Evolutionary conservation across 2,113 vertebrate genomes (phyloP).

Genomic region (Xenopus borealis): DNA sequence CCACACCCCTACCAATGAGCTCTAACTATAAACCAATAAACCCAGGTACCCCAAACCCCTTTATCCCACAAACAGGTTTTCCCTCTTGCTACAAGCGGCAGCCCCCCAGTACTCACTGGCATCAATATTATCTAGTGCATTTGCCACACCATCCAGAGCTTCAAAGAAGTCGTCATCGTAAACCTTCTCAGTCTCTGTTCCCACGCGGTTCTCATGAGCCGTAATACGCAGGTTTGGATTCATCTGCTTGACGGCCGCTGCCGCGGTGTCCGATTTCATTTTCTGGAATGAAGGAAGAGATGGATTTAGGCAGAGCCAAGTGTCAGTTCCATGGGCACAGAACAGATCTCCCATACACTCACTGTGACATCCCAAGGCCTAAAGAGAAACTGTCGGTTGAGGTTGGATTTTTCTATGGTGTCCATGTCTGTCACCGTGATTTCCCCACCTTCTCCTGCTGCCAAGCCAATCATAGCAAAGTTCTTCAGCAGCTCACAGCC

Average conservation of each 20-base stretch:
- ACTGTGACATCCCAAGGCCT: constrained; percentile 90
- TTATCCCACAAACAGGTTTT: not conserved
- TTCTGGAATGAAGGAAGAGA: constrained; percentile 61
- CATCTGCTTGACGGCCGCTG: constrained; percentile 87
- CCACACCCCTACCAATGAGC: no score
- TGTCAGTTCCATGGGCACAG: not conserved
- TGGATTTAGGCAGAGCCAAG: no score
- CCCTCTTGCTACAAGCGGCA: not conserved
- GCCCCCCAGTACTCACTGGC: constrained; percentile 74
- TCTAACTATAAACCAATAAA: no score
- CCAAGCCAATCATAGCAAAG: constrained; percentile 92
- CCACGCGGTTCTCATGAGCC: constrained; percentile 89
- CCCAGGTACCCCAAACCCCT: not conserved
- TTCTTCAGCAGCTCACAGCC: constrained; percentile 95
- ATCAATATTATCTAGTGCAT: constrained; percentile 92
- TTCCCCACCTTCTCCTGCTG: constrained; percentile 73
- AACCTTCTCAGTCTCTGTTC: constrained; percentile 85
- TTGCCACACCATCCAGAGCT: constrained; percentile 84
- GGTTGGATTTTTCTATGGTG: constrained; percentile 95
- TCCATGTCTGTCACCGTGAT: constrained; percentile 94
- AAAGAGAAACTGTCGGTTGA: constrained; percentile 95
- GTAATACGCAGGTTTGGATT: constrained; percentile 82
- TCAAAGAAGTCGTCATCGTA: constrained; percentile 95
- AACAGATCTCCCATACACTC: constrained; percentile 34
- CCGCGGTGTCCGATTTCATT: constrained; percentile 91